Percentiles rank a stretch among this genome's conserved stretches.
phyloP scores from a whole-genome alignment of 2,113 vertebrate species.

The Turnix velox region DNA sequence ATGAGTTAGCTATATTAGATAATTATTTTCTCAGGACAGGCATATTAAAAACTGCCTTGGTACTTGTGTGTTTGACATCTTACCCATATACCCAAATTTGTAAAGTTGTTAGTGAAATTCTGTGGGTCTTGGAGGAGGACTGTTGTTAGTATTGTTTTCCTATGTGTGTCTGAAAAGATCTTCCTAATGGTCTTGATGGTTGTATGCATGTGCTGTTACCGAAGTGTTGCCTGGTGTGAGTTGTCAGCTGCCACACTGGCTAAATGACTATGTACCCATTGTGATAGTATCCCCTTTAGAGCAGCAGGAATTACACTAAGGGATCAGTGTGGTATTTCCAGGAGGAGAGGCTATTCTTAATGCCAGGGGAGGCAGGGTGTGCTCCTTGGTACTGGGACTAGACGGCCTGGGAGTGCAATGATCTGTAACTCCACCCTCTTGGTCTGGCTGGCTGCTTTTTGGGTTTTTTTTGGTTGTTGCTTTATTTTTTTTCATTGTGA shows the following conservation, averaged over 20 bases:
- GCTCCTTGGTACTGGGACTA: neutral
- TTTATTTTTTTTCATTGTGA: neutral
- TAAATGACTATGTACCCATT: neutral
- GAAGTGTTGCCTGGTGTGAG: neutral
- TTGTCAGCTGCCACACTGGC: neutral
- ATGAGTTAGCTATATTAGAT: neutral
- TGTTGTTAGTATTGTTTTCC: neutral
- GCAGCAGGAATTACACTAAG: conserved; percentile 3
- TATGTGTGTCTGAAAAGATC: neutral
- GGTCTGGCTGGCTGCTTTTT: neutral
- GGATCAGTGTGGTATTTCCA: conserved; percentile 32
- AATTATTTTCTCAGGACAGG: neutral
- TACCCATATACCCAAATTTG: neutral
- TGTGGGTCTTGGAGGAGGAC: neutral
- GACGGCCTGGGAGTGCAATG: neutral
- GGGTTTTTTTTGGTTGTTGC: rapidly evolving
- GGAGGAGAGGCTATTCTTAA: conserved; percentile 20
- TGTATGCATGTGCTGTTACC: neutral
- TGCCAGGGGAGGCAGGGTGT: neutral
- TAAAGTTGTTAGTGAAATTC: neutral
- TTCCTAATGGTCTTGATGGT: neutral
- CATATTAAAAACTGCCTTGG: neutral
- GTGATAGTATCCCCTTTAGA: neutral
- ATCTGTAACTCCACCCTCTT: neutral
- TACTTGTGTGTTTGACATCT: neutral